Base-by-base conservation (phyloP, 2,113 vertebrate species). In the Siniperca knerii region DNA sequence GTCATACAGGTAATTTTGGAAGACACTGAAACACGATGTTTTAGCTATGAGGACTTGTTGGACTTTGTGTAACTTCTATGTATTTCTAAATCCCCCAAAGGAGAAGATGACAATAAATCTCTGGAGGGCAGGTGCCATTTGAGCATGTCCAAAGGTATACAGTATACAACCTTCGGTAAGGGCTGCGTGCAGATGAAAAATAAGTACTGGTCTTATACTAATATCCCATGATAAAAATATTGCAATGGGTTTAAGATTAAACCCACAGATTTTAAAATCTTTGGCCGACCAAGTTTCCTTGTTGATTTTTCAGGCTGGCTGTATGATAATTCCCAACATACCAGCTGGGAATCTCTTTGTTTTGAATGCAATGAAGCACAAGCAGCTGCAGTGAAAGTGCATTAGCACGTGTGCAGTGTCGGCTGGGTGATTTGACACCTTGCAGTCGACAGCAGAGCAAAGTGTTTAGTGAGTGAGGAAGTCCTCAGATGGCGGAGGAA, bases 381-480 rank as follows among this genome's bases (percentile, higher is more conserved):
- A 57, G 71, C 66, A 54, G 79, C 88, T 80, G 86, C 84, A 23
- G 82, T n/a, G 61, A 83, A 71, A 83, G 75, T 37, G 75, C 78
- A 81, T 80, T 54, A 5, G 66, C 71, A 72, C 54, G 46, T 74
- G 82, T 37, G 65, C 10, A 5, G 44, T 2, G 44, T 83, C 81
- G 61, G 88, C 64, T 40, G 84, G 79, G 65, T 57, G 75, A 77
- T 81, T 77, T 73, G 79, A 87, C 75, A 4, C 73, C 79, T 70
- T 35, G 90, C 85, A 46, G 82, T n/a, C 33, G 23, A 77, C 84
- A 54, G 79, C 78, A 66, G 85, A 72, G 84, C 79, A 67, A 74
- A 87, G 80, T 83, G 81, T 89, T 91, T 82, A 52, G 79, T 12
- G 83, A 83, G 80, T 20, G 81, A 74, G 64, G 86, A 77, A 37